Conservation (phyloP, 2,113 vertebrate genomes). For the Pomatorhinus ruficollis region DNA sequence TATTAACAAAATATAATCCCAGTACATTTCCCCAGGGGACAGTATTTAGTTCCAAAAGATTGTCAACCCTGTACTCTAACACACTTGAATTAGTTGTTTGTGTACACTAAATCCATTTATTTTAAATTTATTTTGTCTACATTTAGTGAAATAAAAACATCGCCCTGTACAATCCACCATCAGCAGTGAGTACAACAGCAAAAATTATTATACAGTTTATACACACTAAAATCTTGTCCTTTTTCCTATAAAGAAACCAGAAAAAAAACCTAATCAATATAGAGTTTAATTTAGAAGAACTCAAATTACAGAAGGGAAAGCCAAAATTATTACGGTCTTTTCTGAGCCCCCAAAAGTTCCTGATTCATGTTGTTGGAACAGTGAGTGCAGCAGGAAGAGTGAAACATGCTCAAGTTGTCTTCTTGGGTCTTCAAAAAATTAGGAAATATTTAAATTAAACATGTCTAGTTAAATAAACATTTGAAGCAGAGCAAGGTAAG, state of each 20-base stretch:
- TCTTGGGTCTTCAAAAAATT: slow-evolving; percentile 73
- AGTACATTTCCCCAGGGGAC: slow-evolving; percentile 67
- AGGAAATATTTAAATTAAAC: slow-evolving; percentile 76
- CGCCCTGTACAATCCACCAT: slow-evolving; percentile 97
- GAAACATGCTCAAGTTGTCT: slow-evolving; percentile 79
- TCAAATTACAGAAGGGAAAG: slow-evolving; percentile 79
- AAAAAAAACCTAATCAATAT: slow-evolving; percentile 76
- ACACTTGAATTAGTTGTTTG: slow-evolving; percentile 74
- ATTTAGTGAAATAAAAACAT: slow-evolving; percentile 98
- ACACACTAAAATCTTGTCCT: slow-evolving; percentile 90
- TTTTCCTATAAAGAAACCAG: slow-evolving; percentile 83
- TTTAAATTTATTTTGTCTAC: slow-evolving; percentile 88
- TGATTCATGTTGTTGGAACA: slow-evolving; percentile 60
- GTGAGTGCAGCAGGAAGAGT: slow-evolving; percentile 72
- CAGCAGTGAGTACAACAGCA: slow-evolving; percentile 95
- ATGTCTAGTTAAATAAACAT: slow-evolving; percentile 71
- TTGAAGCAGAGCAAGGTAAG: slow-evolving; percentile 72
- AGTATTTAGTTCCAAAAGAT: slow-evolving; percentile 60
- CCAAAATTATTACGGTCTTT: slow-evolving; percentile 59
- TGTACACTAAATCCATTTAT: slow-evolving; percentile 81
- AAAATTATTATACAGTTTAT: slow-evolving; percentile 98
- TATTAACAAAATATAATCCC: slow-evolving; percentile 67
- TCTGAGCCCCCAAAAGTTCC: slow-evolving; percentile 76
- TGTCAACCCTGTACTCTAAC: slow-evolving; percentile 78
- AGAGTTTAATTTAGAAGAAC: slow-evolving; percentile 81